A percentile compares a stretch with the other conserved stretches of the same genome.
phyloP scores from a whole-genome alignment of 2,888 invertebrate species.

The Papilio demoleus region DNA sequence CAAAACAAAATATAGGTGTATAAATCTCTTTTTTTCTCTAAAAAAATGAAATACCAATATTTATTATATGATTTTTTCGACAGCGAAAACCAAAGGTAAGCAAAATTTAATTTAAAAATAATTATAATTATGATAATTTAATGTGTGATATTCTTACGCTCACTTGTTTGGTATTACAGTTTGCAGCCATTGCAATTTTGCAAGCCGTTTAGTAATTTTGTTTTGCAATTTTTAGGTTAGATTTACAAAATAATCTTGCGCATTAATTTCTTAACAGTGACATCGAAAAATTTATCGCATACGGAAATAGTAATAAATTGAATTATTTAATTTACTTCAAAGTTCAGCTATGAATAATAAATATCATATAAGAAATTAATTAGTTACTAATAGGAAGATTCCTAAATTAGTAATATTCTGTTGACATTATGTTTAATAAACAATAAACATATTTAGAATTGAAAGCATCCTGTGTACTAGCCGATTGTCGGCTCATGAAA shows the following conservation, averaged over 20 bases:
- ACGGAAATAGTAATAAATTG: neutral
- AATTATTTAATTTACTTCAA: neutral
- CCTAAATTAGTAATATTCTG: neutral
- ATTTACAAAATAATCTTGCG: slow-evolving; percentile 15
- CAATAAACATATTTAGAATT: slow-evolving; percentile 1
- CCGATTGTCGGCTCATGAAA: slow-evolving; percentile 2
- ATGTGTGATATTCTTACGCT: slow-evolving; percentile 8
- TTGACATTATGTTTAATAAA: neutral
- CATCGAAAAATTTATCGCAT: slow-evolving; percentile 12
- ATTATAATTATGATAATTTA: slow-evolving; percentile 18
- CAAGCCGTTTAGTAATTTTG: slow-evolving; percentile 25
- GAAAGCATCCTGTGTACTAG: neutral
- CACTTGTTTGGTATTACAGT: neutral
- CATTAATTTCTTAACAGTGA: neutral
- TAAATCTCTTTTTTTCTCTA: neutral
- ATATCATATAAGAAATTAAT: neutral
- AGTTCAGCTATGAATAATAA: neutral
- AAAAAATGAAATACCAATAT: neutral
- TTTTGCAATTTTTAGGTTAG: slow-evolving; percentile 18
- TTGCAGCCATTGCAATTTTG: slow-evolving; percentile 29
- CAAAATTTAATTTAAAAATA: slow-evolving; percentile 11
- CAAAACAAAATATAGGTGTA: neutral
- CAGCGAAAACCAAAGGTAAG: neutral
- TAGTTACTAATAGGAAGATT: neutral
- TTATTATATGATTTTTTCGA: neutral